Evolutionary conservation across 2,797 vertebrate species (phyloP), one percentile per base, ranked within the genome.

Genomic region (Sebastes ruberrimus): DNA sequence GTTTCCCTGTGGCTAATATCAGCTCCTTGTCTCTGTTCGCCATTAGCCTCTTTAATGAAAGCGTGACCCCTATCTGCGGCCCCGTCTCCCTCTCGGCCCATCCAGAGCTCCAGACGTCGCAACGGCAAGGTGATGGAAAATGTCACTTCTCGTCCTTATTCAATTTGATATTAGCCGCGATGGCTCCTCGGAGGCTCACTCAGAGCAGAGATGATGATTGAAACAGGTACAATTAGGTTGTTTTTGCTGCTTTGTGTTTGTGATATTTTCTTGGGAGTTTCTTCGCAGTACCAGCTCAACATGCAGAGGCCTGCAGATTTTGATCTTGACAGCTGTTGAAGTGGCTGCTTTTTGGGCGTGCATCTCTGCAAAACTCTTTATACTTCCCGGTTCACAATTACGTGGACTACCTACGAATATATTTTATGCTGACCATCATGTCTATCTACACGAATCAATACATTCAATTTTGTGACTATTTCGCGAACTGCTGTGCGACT

Each of bases 31-130:
- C 86, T 88, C 85, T 52, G 82, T 73, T 69, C 28, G 25, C 83
- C 85, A 91, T 91, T 93, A 91, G 86, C 92, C 86, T 91, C 71
- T 85, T 80, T 89, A 90, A 92, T 92, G 85, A 88, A 90, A 86
- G 82, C 3, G 20, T 90, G 86, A 90, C 91, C 90, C 78, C 85
- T 68, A 59, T 90, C 82, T 64, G 74, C 23, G 7, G 33, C 83
- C 76, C 60, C 0, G 64, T 62, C 85, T 81, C 82, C 71, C 79
- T 72, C 85, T 78, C 18, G 23, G 80, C 82, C 80, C 83, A 67
- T 88, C 74, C 57, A 30, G 27, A 84, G 65, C 80, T 74, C 76
- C 1, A 55, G 81, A 88, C 57, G 53, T 74, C 30, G 55, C 80
- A 80, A 52, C 25, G 57, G 74, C 22, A 60, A 79, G 83, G 86